phyloP scores from a whole-genome alignment of 2,888 invertebrate species.

The Drosophila robusta region DNA sequence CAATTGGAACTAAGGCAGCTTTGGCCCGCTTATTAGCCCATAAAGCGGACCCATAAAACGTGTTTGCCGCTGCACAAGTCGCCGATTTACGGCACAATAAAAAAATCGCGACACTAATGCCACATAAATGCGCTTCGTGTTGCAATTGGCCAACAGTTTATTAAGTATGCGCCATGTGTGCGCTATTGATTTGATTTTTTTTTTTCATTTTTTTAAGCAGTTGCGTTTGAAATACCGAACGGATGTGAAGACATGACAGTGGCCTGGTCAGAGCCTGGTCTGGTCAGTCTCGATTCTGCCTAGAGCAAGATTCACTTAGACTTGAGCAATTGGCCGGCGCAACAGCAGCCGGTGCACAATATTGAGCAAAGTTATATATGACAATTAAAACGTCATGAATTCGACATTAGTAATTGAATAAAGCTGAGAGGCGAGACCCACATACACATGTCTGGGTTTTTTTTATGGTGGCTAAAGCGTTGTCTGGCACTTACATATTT shows the following conservation, averaged over 20 bases:
- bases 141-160: slow-evolving; percentile 58
- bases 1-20: slow-evolving; percentile 46
- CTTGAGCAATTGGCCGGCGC: slow-evolving; percentile 38
- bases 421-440: slow-evolving; percentile 30
- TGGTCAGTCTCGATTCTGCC: slow-evolving; percentile 17
- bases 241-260: slow-evolving; percentile 64
- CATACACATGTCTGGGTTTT: slow-evolving; percentile 30
- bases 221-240: slow-evolving; percentile 47
- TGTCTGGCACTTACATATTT: slow-evolving; percentile 9
- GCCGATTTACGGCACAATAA: slow-evolving; percentile 62
- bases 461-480: slow-evolving; percentile 7
- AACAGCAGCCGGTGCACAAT: slow-evolving; percentile 31
- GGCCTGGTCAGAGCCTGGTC: slow-evolving; percentile 25
- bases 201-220: slow-evolving; percentile 15
- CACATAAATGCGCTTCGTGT: slow-evolving; percentile 65
- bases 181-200: slow-evolving; percentile 43
- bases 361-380: slow-evolving; percentile 41
- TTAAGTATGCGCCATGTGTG: slow-evolving; percentile 68
- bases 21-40: slow-evolving; percentile 41
- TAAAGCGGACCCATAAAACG: slow-evolving; percentile 28
- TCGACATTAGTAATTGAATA: slow-evolving; percentile 37
- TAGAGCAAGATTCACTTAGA: slow-evolving; percentile 54
- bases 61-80: slow-evolving; percentile 41
- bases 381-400: slow-evolving; percentile 53
- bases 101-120: slow-evolving; percentile 63